Percentiles rank a stretch among this genome's conserved stretches.
phyloP scores from a whole-genome alignment of 1,140 invertebrate genomes.

The Heliconius himera region DNA sequence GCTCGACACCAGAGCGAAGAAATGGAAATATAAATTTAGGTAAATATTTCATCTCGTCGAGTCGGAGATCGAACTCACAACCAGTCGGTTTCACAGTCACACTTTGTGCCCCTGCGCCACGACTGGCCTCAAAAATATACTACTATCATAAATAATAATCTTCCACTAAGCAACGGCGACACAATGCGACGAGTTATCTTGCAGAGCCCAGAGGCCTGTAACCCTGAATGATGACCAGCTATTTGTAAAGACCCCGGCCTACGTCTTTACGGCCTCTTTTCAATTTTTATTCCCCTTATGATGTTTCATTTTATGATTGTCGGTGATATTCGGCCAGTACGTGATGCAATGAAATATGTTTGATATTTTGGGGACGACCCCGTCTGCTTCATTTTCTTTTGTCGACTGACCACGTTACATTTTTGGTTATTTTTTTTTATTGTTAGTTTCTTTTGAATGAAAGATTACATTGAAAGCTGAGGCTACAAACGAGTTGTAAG shows the following conservation, averaged over 20 bases:
- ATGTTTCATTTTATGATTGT: constrained; percentile 78
- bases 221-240: constrained; percentile 75
- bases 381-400: constrained; percentile 43
- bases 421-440: constrained; percentile 19
- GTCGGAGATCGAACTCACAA: too few species aligned
- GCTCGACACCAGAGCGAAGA: too few species aligned
- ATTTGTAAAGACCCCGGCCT: constrained; percentile 74
- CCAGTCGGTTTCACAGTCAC: too few species aligned
- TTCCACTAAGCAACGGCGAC: constrained; percentile 42
- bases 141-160: constrained; percentile 19
- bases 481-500: constrained; percentile 1
- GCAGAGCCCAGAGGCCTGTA: constrained; percentile 55
- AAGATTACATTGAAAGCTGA: neutral
- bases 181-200: constrained; percentile 74
- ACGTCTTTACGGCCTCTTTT: constrained; percentile 71
- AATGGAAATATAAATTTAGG: too few species aligned
- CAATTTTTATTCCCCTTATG: constrained; percentile 77
- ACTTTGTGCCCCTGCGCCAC: too few species aligned
- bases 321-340: constrained; percentile 64
- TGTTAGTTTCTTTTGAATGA: constrained; percentile 6
- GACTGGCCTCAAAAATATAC: neutral
- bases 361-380: constrained; percentile 47
- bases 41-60: too few species aligned
- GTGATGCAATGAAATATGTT: constrained; percentile 57
- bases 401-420: constrained; percentile 30